These are phyloP conservation scores for Onychostruthus taczanowskii DNA, from an alignment of 2,113 vertebrate species.

Conservation along the genomic window DNA sequence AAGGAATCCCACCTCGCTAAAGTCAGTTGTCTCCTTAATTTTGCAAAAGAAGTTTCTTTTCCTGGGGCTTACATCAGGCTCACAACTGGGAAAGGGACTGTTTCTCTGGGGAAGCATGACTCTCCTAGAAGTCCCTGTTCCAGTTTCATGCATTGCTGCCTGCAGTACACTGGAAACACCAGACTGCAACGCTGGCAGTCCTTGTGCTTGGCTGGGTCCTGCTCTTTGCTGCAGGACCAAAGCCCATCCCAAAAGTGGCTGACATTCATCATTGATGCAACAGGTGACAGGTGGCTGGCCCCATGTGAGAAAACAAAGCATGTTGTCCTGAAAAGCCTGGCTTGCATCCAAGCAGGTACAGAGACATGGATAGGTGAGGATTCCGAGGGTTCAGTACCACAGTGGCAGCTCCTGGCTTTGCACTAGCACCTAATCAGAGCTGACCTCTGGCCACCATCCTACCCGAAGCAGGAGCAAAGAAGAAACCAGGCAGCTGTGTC, in stretches of 20 bases:
- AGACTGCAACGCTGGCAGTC: neutral
- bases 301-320: neutral
- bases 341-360: neutral
- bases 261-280: neutral
- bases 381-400: neutral
- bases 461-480: neutral
- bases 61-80: neutral
- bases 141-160: neutral
- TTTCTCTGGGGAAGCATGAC: neutral
- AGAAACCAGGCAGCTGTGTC: neutral
- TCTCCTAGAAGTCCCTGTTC: neutral
- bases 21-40: neutral
- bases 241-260: neutral
- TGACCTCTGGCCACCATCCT: neutral
- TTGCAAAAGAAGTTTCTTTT: neutral
- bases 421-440: fast-evolving
- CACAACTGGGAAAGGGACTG: neutral
- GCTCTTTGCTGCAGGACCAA: neutral
- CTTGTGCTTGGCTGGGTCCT: neutral
- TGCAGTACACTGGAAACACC: neutral
- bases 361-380: neutral
- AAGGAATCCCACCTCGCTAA: neutral
- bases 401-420: neutral
- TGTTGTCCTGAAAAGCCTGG: neutral
- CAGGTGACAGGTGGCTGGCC: neutral